Evolutionary conservation across 2,113 vertebrate genomes (phyloP), one percentile per base, ranked within the genome.

Genomic region (Ardeotis arabs): DNA sequence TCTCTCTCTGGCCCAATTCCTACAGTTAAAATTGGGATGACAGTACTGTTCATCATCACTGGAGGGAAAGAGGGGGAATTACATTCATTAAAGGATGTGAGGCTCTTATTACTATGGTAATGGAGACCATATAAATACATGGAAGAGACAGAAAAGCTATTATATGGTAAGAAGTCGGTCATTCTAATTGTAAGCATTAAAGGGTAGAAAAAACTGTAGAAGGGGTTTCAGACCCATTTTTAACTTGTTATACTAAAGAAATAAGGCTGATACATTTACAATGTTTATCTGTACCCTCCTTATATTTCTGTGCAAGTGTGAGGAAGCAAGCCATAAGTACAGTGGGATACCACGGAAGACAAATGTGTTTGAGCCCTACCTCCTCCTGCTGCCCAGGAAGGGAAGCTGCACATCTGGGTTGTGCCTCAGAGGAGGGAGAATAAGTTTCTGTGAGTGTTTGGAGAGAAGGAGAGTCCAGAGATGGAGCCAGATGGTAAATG

Each of bases 301-400:
- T 64, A 28, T 23, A 21, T 63, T 70, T 70, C 58, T 59, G 45
- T 53, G 24, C 16, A 35, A 81, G 39, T 5, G 33, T 60, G 45
- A 85, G 69, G 79, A 69, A 58, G 47, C 31, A 52, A 86, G 37
- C 39, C 28, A 0, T 19, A 31, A 16, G 5, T 55, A 33, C 29
- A 20, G 55, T 17, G 63, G 10, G 37, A 50, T 67, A 21, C 12
- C 39, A 14, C 35, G 72, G 76, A 45, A 86, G 21, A 12, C 33
- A 68, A 44, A 49, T 10, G 37, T 16, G 15, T 35, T 66, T 29
- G 66, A 84, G 87, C 59, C 84, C 67, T 72, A 29, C 70, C 72
- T 79, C 47, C 84, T 94, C 68, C 94, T 89, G 87, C 69, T 31
- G 49, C 84, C 84, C 63, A 21, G 39, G 45, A 45, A 17, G 77